A percentile compares a stretch with the other conserved stretches of the same genome.
phyloP scores from a whole-genome alignment of 2,113 vertebrate genomes.

The Romanogobio albipinnatus region DNA sequence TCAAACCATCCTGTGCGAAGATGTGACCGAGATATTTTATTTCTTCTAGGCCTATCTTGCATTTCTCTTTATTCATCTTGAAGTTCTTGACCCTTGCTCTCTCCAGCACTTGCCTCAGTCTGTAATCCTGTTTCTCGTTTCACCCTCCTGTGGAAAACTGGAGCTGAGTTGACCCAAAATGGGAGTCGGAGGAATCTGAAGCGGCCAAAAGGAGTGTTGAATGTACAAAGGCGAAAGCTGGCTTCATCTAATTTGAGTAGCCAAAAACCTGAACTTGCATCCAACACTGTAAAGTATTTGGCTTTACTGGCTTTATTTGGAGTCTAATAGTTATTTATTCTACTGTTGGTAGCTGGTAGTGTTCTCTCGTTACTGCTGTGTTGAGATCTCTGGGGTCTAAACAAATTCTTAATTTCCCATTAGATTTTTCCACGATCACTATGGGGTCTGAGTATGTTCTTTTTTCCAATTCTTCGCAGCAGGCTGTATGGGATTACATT shows the following conservation, averaged over 20 bases:
- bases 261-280: conserved; percentile 53
- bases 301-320: no score
- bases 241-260: conserved; percentile 48
- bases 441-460: neutral
- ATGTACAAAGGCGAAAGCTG: conserved; percentile 42
- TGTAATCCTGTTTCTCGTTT: conserved; percentile 28
- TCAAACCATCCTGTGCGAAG: no score
- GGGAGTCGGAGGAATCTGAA: neutral
- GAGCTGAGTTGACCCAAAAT: conserved; percentile 36
- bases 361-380: neutral
- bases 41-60: no score
- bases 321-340: neutral
- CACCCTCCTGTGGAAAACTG: neutral
- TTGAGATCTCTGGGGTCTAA: neutral
- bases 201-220: conserved; percentile 42
- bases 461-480: no score
- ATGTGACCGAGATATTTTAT: no score
- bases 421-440: neutral
- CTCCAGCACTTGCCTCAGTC: neutral
- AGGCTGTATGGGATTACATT: no score
- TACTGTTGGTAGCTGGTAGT: no score
- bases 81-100: no score
- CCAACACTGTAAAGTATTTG: conserved; percentile 44
- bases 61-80: no score
- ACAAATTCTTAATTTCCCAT: neutral